Base-by-base conservation (phyloP, 2,113 vertebrate genomes). In the Hoplias malabaricus region DNA sequence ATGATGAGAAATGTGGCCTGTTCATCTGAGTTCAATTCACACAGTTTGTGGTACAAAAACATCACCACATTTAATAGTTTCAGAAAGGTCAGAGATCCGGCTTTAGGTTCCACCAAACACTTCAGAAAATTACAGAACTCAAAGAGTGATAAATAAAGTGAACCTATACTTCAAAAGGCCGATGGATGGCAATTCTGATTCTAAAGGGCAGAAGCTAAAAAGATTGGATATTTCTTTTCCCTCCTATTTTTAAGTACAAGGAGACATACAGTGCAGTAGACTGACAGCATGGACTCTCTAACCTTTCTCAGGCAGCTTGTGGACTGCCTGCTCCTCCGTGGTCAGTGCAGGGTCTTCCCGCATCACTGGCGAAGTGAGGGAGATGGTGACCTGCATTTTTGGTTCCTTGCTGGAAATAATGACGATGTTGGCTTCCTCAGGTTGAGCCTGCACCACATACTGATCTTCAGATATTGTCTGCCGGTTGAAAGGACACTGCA, bases 291-390 rank as follows among this genome's bases (percentile, higher is more conserved):
- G 92, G 93, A 89, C 91, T 92, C 93, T 93, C 93, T 93, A 93
- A 93, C 93, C 93, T 93, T 93, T 92, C 92, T 92, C 90, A 82
- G 91, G 90, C 91, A 90, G 80, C 82, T 90, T 89, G 88, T 86
- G 88, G 85, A 80, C 90, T 89, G 88, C 90, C 90, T 90, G 86
- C 87, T 79, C 80, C 91, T 94, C 93, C 90, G 38, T 86, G 81
- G 92, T 89, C 78, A 87, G 82, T 84, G 84, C 87, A 82, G 89
- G 82, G 67, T 94, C 93, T 86, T 95, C 93, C 73, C 93, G 92
- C 94, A 96, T 94, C 86, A 94, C 90, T 61, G 93, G 91, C 13
- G 93, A 96, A 69, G 94, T 96, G 82, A 95, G 84, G 48, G 93
- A 94, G 87, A 96, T 84, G 14, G 90, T 91, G 87, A 95, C 93